phyloP scores from a whole-genome alignment of 1,140 invertebrate genomes.

The Drosophila bocki region DNA sequence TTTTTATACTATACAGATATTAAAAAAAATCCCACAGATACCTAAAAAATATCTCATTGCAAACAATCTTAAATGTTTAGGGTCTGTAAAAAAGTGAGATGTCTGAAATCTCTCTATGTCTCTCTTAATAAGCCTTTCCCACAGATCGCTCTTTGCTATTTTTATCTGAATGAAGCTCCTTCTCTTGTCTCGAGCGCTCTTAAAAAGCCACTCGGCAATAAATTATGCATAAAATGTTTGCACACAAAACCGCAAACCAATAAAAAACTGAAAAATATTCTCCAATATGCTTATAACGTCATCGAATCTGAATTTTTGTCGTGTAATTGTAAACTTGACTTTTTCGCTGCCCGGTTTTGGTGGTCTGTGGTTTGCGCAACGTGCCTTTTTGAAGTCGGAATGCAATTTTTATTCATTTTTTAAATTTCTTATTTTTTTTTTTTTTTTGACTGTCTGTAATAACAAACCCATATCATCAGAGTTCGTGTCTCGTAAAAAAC shows the following conservation, averaged over 20 bases:
- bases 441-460: constrained; percentile 45
- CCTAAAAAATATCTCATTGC: background rate
- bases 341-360: constrained; percentile 22
- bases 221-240: constrained; percentile 47
- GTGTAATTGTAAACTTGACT: constrained; percentile 63
- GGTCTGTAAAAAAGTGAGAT: constrained; percentile 1
- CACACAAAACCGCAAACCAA: constrained; percentile 36
- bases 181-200: constrained; percentile 22
- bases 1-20: background rate
- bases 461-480: constrained; percentile 58
- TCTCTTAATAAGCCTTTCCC: constrained; percentile 39
- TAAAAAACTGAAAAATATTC: constrained; percentile 6
- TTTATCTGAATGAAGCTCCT: constrained; percentile 24
- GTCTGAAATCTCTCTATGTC: background rate
- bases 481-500: constrained; percentile 63
- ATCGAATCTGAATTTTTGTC: constrained; percentile 68
- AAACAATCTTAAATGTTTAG: background rate
- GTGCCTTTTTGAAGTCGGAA: constrained; percentile 51
- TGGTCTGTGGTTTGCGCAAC: constrained; percentile 66
- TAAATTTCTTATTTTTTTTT: background rate
- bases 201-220: constrained; percentile 13
- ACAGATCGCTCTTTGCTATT: constrained; percentile 22
- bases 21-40: background rate
- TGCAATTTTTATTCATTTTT: constrained; percentile 49
- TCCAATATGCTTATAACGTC: constrained; percentile 46